Percentiles rank a stretch among this genome's conserved stretches.
These are phyloP conservation scores for Coregonus clupeaformis DNA, from an alignment of 2,113 vertebrate genomes.

Conservation along the genomic window DNA sequence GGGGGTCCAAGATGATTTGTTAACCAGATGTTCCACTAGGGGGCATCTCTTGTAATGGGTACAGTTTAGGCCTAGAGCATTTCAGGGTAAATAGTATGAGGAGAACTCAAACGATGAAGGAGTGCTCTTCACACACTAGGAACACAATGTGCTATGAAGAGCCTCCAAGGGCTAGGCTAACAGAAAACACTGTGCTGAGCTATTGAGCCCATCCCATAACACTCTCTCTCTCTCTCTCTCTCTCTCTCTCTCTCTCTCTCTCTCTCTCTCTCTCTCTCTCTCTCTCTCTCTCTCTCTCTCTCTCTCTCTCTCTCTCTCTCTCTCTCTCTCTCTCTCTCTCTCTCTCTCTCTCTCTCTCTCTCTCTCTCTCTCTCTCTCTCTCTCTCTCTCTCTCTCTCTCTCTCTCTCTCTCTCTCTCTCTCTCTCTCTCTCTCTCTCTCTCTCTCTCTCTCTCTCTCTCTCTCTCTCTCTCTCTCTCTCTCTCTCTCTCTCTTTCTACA, in stretches of 20 bases:
- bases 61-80: no score
- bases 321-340: conserved; percentile 27
- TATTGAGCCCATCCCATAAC: not conserved
- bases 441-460: no score
- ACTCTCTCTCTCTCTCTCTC: not conserved
- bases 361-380: conserved; percentile 26
- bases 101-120: no score
- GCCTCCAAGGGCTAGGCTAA: no score
- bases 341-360: conserved; percentile 14
- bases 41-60: no score
- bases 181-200: no score
- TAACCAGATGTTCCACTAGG: not conserved
- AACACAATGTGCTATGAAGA: no score
- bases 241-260: not conserved
- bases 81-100: no score
- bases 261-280: conserved; percentile 31
- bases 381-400: conserved; percentile 19
- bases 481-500: conserved; percentile 4
- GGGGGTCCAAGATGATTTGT: not conserved
- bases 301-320: conserved; percentile 23
- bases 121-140: no score
- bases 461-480: conserved; percentile 31
- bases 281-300: conserved; percentile 19
- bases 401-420: no score
- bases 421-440: no score